Evolutionary conservation across 2,113 vertebrate species (phyloP), one percentile per base, ranked within the genome.

Genomic region (Urocitellus parryii): DNA sequence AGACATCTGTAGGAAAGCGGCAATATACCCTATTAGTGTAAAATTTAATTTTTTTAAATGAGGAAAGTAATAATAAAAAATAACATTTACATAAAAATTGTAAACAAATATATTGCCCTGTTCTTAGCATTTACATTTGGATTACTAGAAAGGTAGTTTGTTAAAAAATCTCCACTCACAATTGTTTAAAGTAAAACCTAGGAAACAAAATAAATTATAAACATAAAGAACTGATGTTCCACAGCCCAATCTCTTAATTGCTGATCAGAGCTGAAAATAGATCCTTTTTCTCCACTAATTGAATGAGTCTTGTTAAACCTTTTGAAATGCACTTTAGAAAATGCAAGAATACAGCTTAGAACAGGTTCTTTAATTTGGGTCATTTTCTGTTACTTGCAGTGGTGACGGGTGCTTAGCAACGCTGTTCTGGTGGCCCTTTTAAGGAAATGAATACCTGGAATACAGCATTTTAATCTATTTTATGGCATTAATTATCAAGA

Each of bases 391-490:
- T 93, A 94, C 48, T 96, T 87, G 97, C 96, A 85, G 94, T 32
- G 72, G 67, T 95, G 96, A 95, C 3, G 39, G 82, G 90, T 97
- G 77, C 97, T 98, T 95, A 97, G 94, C 97, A 98, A 98, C 90
- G 82, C 96, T 97, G 89, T 92, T 98, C 74, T 27, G 90, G 76
- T 48, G 37, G 96, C 95, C 72, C 96, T 97, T 97, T 92, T 97
- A 97, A 97, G 98, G 51, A 58, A 97, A 96, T 87, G 94, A 77
- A 96, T 91, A 98, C 77, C 96, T 97, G 92, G 96, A 78, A 96
- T 94, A 96, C 58, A 92, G 80, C 2, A 96, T 97, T 97, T 98
- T 97, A 98, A 98, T 98, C 96, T 97, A 94, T 89, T 91, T 97
- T 83, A 88, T 53, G 95, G 95, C 68, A 95, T 97, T 89, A 97